Conservation (phyloP, 2,113 vertebrate genomes). For the Xiphias gladius region DNA sequence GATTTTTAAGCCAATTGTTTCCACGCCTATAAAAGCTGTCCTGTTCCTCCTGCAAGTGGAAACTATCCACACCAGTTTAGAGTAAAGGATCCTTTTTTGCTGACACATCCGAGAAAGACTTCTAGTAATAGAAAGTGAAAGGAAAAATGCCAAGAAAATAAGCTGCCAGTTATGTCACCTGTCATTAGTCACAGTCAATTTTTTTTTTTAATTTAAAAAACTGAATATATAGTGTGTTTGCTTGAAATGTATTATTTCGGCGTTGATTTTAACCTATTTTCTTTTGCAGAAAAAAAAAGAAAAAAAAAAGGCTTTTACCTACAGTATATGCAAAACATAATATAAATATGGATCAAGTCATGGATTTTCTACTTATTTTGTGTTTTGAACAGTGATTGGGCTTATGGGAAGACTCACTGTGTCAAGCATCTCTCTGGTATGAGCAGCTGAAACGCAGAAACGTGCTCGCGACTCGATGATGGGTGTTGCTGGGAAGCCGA, state of each 20-base stretch:
- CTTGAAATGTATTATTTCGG: neutral
- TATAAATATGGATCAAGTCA: neutral
- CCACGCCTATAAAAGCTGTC: neutral
- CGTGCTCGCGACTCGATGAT: conserved; percentile 98
- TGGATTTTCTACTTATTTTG: neutral
- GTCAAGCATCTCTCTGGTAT: conserved; percentile 95
- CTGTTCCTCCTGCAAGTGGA: neutral
- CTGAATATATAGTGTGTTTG: neutral
- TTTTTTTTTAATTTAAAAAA: neutral
- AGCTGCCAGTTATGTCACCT: no score
- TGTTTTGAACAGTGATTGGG: neutral
- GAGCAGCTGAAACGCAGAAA: conserved; percentile 95
- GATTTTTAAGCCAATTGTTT: conserved; percentile 3
- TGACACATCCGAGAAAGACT: neutral
- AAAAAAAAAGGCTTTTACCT: neutral
- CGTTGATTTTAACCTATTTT: neutral
- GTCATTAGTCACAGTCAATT: conserved; percentile 1
- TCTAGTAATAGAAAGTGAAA: neutral
- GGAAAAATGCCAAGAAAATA: neutral
- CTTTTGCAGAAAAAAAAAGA: no score
- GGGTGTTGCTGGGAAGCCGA: conserved; percentile 97
- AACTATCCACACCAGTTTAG: neutral
- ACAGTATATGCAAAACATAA: neutral
- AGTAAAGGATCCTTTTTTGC: neutral
- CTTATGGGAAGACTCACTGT: conserved; percentile 84